Percentiles rank a stretch among this genome's conserved stretches.
phyloP scores from a whole-genome alignment of 2,113 vertebrate species.

The Cyprinodon brontotheroides region DNA sequence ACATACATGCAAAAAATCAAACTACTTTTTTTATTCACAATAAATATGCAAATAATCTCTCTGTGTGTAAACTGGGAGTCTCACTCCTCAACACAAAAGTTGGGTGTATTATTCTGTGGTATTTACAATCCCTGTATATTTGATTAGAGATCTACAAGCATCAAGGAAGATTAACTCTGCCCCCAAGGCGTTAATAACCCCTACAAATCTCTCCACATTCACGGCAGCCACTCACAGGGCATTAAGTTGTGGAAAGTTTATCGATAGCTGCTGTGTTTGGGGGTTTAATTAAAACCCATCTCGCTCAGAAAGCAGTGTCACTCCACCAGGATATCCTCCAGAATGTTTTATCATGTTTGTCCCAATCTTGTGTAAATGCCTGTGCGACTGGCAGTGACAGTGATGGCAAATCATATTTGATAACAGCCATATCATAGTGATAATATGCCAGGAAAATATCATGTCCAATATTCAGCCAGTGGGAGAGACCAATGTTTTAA shows the following conservation, averaged over 20 bases:
- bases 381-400: conserved; percentile 22
- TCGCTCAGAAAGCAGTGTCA: conserved; percentile 46
- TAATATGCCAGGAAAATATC: conserved; percentile 23
- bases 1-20: background rate
- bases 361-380: conserved; percentile 41
- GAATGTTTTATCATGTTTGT: conserved; percentile 43
- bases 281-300: conserved; percentile 73
- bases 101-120: conserved; percentile 61
- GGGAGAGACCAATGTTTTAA: background rate
- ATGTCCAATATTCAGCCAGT: conserved; percentile 12
- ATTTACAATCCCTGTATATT: conserved; percentile 68
- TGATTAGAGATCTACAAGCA: conserved; percentile 72
- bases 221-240: conserved; percentile 59
- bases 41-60: background rate
- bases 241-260: conserved; percentile 72
- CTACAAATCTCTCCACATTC: conserved; percentile 50
- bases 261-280: conserved; percentile 58
- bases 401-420: conserved; percentile 46
- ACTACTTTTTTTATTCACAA: background rate
- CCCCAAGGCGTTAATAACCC: conserved; percentile 70
- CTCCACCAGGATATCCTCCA: conserved; percentile 26
- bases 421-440: conserved; percentile 40
- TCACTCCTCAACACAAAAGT: conserved; percentile 26
- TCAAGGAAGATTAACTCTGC: conserved; percentile 69
- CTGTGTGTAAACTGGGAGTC: conserved; percentile 21